phyloP scores from a whole-genome alignment of 2,113 vertebrate species.

The Hepsetus odoe region DNA sequence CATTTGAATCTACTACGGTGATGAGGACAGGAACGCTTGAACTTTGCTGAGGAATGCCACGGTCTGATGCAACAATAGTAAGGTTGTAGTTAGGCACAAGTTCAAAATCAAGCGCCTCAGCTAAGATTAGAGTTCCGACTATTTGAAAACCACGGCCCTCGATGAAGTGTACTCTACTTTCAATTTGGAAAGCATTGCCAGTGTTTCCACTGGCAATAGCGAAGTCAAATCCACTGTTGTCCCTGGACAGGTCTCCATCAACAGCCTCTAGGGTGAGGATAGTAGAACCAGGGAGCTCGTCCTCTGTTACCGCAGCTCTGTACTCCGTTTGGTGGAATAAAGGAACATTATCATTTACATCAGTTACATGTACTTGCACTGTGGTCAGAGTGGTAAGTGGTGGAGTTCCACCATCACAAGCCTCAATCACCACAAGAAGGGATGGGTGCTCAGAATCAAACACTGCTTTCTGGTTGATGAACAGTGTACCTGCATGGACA shows the following conservation, averaged over 20 bases:
- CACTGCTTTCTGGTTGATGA: conserved; percentile 79
- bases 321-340: conserved; percentile 83
- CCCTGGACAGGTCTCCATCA: conserved; percentile 83
- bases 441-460: conserved; percentile 78
- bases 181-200: conserved; percentile 89
- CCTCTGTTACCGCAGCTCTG: conserved; percentile 83
- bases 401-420: conserved; percentile 83
- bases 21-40: conserved; percentile 83
- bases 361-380: conserved; percentile 88
- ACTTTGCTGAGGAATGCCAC: conserved; percentile 87
- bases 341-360: conserved; percentile 92
- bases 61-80: conserved; percentile 87
- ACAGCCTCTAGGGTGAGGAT: conserved; percentile 85
- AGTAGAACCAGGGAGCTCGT: conserved; percentile 84
- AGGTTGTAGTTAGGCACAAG: conserved; percentile 84
- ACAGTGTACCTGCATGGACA: conserved; percentile 84
- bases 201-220: conserved; percentile 88
- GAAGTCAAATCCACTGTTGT: conserved; percentile 89
- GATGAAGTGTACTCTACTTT: conserved; percentile 82
- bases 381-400: conserved; percentile 81
- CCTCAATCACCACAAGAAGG: conserved; percentile 88
- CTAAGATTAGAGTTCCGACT: conserved; percentile 84
- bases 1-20: conserved; percentile 84
- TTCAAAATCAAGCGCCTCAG: conserved; percentile 92
- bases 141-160: conserved; percentile 81